A percentile compares a stretch with the other conserved stretches of the same genome.
Evolutionary conservation across 2,888 invertebrate genomes (phyloP).

Genomic region (Unio delphinus): DNA sequence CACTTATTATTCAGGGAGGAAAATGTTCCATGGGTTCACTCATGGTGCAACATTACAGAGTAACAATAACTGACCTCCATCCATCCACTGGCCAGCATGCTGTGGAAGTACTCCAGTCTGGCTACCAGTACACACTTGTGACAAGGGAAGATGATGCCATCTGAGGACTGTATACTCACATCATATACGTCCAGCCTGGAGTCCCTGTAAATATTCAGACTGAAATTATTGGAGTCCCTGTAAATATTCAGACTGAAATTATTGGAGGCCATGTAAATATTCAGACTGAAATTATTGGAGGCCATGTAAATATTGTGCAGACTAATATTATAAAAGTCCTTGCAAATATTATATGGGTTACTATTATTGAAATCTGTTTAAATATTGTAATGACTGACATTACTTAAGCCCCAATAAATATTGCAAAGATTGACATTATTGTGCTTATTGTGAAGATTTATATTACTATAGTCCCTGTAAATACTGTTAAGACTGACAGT

Average conservation of each 20-base stretch:
- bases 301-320: constrained; percentile 13
- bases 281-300: constrained; percentile 22
- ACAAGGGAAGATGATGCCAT: constrained; percentile 75
- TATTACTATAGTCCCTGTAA: too few species aligned
- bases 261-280: constrained; percentile 34
- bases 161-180: constrained; percentile 76
- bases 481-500: too few species aligned
- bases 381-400: too few species aligned
- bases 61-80: constrained; percentile 75
- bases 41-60: too few species aligned
- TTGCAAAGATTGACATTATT: too few species aligned
- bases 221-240: constrained; percentile 33
- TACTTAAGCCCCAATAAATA: too few species aligned
- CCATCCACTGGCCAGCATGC: constrained; percentile 88
- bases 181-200: constrained; percentile 75
- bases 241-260: not conserved
- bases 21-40: too few species aligned
- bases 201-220: constrained; percentile 16
- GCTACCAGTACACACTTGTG: constrained; percentile 88
- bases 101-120: constrained; percentile 87
- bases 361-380: too few species aligned
- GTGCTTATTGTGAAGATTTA: too few species aligned
- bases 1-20: too few species aligned
- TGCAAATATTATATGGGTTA: too few species aligned
- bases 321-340: too few species aligned